Percentiles rank a stretch among this genome's conserved stretches.
Conservation (phyloP, 2,797 vertebrate species). For the Uromys caudimaculatus region DNA sequence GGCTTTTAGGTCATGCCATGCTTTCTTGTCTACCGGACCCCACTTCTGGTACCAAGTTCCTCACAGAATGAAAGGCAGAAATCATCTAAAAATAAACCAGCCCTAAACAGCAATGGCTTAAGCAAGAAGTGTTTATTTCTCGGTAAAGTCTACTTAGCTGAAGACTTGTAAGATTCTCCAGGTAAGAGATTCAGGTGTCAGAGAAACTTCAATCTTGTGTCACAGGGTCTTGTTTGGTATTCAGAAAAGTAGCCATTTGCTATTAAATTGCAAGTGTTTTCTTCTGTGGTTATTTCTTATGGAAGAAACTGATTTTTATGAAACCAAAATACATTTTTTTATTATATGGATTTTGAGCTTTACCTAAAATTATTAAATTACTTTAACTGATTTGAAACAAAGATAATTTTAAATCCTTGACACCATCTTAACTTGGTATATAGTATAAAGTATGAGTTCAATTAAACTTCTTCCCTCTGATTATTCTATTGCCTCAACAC, state of each 20-base stretch:
- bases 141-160: neutral
- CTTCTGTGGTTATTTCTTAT: neutral
- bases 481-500: neutral
- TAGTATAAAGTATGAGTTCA: neutral
- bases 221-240: neutral
- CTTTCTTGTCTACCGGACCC: neutral
- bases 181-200: neutral
- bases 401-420: neutral
- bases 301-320: conserved; percentile 44
- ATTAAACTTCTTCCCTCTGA: neutral
- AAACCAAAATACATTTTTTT: neutral
- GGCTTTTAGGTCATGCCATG: neutral
- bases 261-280: neutral
- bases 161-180: neutral
- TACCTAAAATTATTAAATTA: neutral
- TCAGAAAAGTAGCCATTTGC: neutral
- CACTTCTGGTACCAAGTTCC: conserved; percentile 4
- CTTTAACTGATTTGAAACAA: neutral
- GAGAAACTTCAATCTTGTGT: neutral
- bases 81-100: neutral
- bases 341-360: neutral
- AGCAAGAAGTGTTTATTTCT: conserved; percentile 18
- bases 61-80: neutral
- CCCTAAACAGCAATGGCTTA: neutral
- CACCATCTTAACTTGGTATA: neutral